These are phyloP conservation scores for Mylabris sibirica DNA, from an alignment of 2,888 invertebrate species.

Conservation along the genomic window DNA sequence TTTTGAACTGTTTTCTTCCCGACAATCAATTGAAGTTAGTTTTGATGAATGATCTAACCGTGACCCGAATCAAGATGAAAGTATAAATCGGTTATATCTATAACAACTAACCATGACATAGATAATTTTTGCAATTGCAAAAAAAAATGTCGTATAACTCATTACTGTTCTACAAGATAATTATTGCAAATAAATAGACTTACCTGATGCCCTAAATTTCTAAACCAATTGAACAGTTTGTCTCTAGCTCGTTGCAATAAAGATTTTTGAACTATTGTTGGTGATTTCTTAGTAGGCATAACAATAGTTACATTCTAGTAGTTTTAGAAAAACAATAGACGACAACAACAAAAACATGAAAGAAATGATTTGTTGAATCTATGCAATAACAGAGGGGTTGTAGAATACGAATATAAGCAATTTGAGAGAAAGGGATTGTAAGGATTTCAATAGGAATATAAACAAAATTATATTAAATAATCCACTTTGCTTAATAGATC, in stretches of 20 bases:
- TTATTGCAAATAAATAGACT: constrained; percentile 37
- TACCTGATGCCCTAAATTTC: constrained; percentile 55
- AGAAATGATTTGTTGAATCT: not conserved
- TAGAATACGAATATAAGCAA: not conserved
- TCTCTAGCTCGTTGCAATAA: constrained; percentile 61
- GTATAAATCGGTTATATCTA: not conserved
- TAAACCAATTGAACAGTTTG: constrained; percentile 62
- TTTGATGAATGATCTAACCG: not conserved
- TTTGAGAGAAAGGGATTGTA: not conserved
- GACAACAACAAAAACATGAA: not conserved
- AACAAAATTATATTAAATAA: constrained; percentile 22
- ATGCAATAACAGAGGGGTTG: not conserved
- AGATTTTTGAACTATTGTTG: constrained; percentile 51
- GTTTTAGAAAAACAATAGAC: constrained; percentile 15
- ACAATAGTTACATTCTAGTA: constrained; percentile 39
- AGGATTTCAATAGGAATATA: not conserved
- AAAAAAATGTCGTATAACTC: constrained; percentile 6
- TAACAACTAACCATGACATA: constrained; percentile 22
- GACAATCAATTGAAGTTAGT: not conserved
- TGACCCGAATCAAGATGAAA: not conserved
- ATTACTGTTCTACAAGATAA: constrained; percentile 1
- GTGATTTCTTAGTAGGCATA: constrained; percentile 52
- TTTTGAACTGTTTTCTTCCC: not conserved
- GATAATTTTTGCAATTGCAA: constrained; percentile 6
- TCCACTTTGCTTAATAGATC: constrained; percentile 27